Percentiles rank a stretch among this genome's conserved stretches.
Evolutionary conservation across 2,797 vertebrate species (phyloP).

Genomic region (Semotilus atromaculatus): DNA sequence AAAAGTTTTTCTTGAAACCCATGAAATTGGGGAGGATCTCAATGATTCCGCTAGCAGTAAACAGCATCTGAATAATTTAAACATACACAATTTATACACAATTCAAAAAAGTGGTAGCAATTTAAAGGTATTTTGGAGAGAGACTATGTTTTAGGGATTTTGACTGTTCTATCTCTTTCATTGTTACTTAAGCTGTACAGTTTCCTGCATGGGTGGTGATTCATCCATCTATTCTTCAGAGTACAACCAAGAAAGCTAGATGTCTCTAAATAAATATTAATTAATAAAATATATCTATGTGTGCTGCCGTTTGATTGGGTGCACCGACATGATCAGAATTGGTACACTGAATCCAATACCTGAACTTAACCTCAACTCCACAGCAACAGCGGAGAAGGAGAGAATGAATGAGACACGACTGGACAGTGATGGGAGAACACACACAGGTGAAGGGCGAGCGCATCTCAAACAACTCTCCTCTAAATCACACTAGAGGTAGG

Average conservation of each 20-base stretch:
- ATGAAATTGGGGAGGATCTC: too few species aligned
- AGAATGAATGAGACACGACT: conserved; percentile 22
- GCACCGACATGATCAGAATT: background rate
- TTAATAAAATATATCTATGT: background rate
- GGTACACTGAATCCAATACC: background rate
- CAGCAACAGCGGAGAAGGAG: conserved; percentile 21
- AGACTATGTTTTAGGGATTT: background rate
- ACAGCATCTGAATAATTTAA: background rate
- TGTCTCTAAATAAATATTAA: background rate
- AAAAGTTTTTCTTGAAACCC: too few species aligned
- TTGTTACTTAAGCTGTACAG: background rate
- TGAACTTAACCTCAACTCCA: conserved; percentile 24
- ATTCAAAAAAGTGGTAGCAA: background rate
- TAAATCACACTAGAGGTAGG: conserved; percentile 53
- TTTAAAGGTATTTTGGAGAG: background rate
- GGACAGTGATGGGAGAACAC: conserved; percentile 28
- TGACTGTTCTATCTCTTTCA: background rate
- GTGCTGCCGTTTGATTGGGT: background rate
- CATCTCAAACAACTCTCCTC: conserved; percentile 39
- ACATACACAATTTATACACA: too few species aligned
- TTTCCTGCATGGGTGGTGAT: background rate
- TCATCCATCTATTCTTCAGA: background rate
- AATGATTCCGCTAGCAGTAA: too few species aligned
- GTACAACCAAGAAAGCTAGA: background rate
- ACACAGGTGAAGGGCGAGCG: conserved; percentile 37